Evolutionary conservation across 1,140 invertebrate genomes (phyloP).

Genomic region (Belonocnema kinseyi): DNA sequence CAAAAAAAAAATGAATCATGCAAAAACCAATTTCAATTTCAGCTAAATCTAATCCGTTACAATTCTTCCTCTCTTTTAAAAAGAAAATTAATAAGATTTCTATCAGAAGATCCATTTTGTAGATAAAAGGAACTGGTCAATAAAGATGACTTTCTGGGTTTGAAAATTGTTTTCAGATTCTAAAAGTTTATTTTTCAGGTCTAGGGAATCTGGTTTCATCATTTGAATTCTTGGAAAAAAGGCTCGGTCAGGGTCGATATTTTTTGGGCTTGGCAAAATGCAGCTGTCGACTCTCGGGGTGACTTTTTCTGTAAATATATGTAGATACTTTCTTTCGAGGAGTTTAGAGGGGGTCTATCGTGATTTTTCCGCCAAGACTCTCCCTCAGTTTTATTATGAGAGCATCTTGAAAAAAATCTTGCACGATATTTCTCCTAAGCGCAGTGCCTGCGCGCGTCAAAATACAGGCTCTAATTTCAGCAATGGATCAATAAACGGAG

Average conservation of each 20-base stretch:
- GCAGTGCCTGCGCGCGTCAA: conserved; percentile 40
- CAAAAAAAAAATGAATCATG: neutral
- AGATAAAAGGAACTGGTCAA: no score
- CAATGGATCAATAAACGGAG: conserved; percentile 69
- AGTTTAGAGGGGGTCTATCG: neutral
- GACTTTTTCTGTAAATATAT: conserved; percentile 3
- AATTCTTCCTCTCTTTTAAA: neutral
- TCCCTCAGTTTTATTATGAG: conserved; percentile 7
- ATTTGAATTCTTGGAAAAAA: neutral
- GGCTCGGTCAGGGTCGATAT: conserved; percentile 35
- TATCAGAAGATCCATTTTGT: no score
- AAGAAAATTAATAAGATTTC: neutral
- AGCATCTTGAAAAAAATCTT: neutral
- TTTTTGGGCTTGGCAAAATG: conserved; percentile 36
- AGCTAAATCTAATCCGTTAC: neutral
- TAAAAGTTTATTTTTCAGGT: no score
- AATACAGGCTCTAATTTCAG: conserved; percentile 52
- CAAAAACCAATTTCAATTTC: neutral
- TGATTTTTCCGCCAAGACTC: neutral
- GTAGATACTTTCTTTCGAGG: no score
- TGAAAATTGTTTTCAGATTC: no score
- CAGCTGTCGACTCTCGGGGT: neutral
- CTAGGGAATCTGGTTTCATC: neutral
- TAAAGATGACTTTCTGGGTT: no score
- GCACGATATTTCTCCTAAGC: neutral